phyloP scores from a whole-genome alignment of 1,140 invertebrate species.

The Reticulitermes speratus region DNA sequence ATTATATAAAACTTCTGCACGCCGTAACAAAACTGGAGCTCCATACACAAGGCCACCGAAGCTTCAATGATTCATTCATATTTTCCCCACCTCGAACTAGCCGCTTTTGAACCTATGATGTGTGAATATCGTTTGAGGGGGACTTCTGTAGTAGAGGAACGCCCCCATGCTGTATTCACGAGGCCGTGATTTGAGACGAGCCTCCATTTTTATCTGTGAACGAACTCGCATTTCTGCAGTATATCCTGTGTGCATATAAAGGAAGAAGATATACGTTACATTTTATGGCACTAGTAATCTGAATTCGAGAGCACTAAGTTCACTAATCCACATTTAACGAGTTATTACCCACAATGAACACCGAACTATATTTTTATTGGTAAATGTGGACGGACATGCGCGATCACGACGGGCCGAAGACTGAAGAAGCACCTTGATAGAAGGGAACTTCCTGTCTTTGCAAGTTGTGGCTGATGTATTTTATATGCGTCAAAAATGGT shows the following conservation, averaged over 20 bases:
- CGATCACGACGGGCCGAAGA: conserved; percentile 29
- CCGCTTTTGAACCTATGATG: background rate
- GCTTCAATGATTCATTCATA: conserved; percentile 11
- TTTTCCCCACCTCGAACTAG: background rate
- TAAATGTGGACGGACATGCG: conserved; percentile 29
- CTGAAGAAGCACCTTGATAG: conserved; percentile 24
- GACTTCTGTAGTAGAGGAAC: background rate
- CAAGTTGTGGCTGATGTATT: conserved; percentile 55
- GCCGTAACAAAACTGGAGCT: no score
- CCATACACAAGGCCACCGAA: background rate
- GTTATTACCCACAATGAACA: background rate
- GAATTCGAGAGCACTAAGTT: background rate
- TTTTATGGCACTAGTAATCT: background rate
- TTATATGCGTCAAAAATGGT: conserved; percentile 64
- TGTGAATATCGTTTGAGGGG: conserved; percentile 13
- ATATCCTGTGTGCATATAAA: background rate
- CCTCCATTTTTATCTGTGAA: background rate
- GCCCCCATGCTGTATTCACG: conserved; percentile 1
- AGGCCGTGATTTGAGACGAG: background rate
- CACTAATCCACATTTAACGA: background rate
- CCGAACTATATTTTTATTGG: conserved; percentile 34
- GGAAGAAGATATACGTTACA: background rate
- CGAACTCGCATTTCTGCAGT: background rate
- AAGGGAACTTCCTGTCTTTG: conserved; percentile 33
- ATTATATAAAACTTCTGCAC: no score